Evolutionary conservation across 2,113 vertebrate genomes (phyloP).

Genomic region (Acanthisitta chloris): DNA sequence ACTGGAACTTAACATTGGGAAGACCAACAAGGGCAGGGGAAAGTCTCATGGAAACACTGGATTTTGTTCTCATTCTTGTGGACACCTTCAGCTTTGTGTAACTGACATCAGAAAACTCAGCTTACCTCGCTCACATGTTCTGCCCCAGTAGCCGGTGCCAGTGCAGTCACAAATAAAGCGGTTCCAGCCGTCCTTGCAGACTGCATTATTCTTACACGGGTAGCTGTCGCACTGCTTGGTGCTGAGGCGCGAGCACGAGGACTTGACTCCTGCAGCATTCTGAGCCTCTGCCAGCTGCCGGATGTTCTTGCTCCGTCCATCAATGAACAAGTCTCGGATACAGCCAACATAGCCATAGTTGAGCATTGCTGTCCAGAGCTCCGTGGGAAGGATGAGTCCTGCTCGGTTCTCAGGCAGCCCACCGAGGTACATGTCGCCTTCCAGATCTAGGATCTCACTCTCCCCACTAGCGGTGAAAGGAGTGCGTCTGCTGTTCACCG

Average conservation of each 20-base stretch:
- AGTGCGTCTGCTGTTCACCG: slow-evolving; percentile 93
- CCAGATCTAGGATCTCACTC: slow-evolving; percentile 95
- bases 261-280: slow-evolving; percentile 88
- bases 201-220: slow-evolving; percentile 90
- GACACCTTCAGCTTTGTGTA: not conserved
- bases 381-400: slow-evolving; percentile 90
- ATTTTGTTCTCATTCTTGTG: not conserved
- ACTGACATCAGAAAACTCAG: not conserved
- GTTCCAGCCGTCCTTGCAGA: slow-evolving; percentile 96
- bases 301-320: slow-evolving; percentile 95
- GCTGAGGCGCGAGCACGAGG: slow-evolving; percentile 84
- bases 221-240: slow-evolving; percentile 92
- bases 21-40: not conserved
- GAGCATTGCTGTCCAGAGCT: slow-evolving; percentile 97
- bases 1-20: not conserved
- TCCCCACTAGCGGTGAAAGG: slow-evolving; percentile 95
- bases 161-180: slow-evolving; percentile 96
- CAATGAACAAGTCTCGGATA: slow-evolving; percentile 93
- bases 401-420: slow-evolving; percentile 89
- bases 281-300: slow-evolving; percentile 90
- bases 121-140: slow-evolving; percentile 92
- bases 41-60: not conserved
- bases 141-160: slow-evolving; percentile 90
- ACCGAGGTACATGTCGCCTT: slow-evolving; percentile 95
- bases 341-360: slow-evolving; percentile 97